Evolutionary conservation across 2,888 invertebrate species (phyloP).

Genomic region (Heliconius aoede): DNA sequence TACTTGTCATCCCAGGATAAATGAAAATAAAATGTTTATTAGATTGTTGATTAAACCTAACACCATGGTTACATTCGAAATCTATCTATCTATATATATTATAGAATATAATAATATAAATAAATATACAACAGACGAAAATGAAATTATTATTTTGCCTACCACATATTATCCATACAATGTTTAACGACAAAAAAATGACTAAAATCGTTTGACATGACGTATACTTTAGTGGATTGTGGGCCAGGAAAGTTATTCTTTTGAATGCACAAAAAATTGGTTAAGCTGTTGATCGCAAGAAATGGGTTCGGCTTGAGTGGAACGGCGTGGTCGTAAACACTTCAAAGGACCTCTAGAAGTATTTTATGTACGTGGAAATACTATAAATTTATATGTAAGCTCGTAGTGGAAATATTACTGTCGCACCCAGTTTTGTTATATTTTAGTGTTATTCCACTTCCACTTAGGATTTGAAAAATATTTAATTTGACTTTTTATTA

Average conservation of each 20-base stretch:
- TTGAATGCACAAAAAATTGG: conserved; percentile 14
- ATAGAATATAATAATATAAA: neutral
- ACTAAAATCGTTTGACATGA: conserved; percentile 5
- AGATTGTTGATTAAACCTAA: too few species aligned
- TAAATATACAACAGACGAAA: neutral
- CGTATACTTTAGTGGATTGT: neutral
- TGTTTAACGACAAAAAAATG: neutral
- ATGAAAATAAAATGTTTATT: too few species aligned
- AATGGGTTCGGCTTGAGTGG: conserved; percentile 35
- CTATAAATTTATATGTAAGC: conserved; percentile 4
- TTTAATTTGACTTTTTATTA: neutral
- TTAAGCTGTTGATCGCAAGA: conserved; percentile 23
- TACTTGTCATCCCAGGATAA: too few species aligned
- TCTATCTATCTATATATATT: too few species aligned
- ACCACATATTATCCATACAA: neutral
- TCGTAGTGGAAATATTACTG: neutral
- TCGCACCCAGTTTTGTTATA: neutral
- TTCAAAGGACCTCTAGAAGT: conserved; percentile 20
- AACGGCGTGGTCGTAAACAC: conserved; percentile 40
- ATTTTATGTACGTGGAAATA: conserved; percentile 13
- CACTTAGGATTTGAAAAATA: neutral
- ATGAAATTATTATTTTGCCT: neutral
- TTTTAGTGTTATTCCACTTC: neutral
- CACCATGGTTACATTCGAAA: neutral
- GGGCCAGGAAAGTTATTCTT: conserved; percentile 5